These are phyloP conservation scores for Leptinotarsa haldemani DNA, from an alignment of 2,888 invertebrate species.

Conservation along the genomic window DNA sequence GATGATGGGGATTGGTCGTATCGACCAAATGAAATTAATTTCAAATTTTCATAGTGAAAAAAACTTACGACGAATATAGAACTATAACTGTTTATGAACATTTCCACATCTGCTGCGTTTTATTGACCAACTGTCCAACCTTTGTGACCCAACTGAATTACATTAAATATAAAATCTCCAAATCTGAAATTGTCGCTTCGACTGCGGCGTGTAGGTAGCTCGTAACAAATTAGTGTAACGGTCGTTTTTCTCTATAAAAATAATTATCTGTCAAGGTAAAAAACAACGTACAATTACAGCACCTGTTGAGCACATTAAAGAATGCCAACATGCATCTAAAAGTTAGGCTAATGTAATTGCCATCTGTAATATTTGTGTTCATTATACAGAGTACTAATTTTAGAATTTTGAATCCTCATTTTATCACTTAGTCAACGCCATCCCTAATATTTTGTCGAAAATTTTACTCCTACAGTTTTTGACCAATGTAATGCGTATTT, in stretches of 20 bases:
- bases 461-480: too few relatives aligned
- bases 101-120: background rate
- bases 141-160: background rate
- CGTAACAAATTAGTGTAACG: constrained; percentile 1
- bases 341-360: background rate
- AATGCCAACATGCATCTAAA: background rate
- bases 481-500: too few relatives aligned
- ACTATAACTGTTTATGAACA: background rate
- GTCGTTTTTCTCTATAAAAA: constrained; percentile 3
- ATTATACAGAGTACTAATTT: background rate
- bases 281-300: constrained; percentile 1
- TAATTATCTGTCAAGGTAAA: background rate
- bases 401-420: too few relatives aligned
- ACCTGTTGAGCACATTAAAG: background rate
- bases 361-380: background rate
- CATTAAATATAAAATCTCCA: background rate
- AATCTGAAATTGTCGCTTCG: background rate
- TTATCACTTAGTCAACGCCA: too few relatives aligned
- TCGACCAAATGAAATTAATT: too few relatives aligned
- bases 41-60: too few relatives aligned
- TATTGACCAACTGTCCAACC: background rate
- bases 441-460: too few relatives aligned
- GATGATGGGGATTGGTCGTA: too few relatives aligned
- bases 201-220: background rate
- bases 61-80: too few relatives aligned